phyloP scores from a whole-genome alignment of 2,888 invertebrate species.

The Drosophila antonietae region DNA sequence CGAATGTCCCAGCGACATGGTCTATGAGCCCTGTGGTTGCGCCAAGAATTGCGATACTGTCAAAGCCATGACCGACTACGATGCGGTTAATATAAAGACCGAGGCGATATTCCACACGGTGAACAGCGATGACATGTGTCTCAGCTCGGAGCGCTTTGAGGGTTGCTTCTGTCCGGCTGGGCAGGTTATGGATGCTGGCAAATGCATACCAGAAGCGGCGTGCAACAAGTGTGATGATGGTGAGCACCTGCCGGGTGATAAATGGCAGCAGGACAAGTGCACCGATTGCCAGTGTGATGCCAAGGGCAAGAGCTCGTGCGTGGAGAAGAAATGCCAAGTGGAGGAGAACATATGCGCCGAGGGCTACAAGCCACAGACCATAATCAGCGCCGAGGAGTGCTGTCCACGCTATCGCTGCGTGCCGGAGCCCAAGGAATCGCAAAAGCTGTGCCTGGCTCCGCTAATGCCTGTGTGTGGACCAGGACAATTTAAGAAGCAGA shows the following conservation, averaged over 20 bases:
- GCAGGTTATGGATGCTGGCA: slow-evolving; percentile 89
- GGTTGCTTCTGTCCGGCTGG: slow-evolving; percentile 94
- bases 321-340: slow-evolving; percentile 87
- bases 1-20: slow-evolving; percentile 85
- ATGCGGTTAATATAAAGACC: slow-evolving; percentile 79
- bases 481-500: slow-evolving; percentile 89
- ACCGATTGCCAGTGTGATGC: slow-evolving; percentile 89
- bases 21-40: slow-evolving; percentile 83
- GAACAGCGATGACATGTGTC: slow-evolving; percentile 84
- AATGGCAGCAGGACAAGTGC: slow-evolving; percentile 89
- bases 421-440: slow-evolving; percentile 85
- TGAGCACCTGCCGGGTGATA: slow-evolving; percentile 88
- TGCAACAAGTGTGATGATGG: slow-evolving; percentile 91
- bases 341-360: slow-evolving; percentile 87
- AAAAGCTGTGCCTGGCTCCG: slow-evolving; percentile 87
- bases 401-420: slow-evolving; percentile 90
- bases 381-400: slow-evolving; percentile 87
- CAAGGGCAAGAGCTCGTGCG: slow-evolving; percentile 87
- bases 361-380: slow-evolving; percentile 86
- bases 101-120: slow-evolving; percentile 72
- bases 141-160: slow-evolving; percentile 86
- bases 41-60: slow-evolving; percentile 82
- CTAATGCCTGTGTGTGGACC: slow-evolving; percentile 89
- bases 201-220: slow-evolving; percentile 88
- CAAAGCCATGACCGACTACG: slow-evolving; percentile 72